Evolutionary conservation across 1,140 invertebrate genomes (phyloP).

Genomic region (Papilio polyxenes): DNA sequence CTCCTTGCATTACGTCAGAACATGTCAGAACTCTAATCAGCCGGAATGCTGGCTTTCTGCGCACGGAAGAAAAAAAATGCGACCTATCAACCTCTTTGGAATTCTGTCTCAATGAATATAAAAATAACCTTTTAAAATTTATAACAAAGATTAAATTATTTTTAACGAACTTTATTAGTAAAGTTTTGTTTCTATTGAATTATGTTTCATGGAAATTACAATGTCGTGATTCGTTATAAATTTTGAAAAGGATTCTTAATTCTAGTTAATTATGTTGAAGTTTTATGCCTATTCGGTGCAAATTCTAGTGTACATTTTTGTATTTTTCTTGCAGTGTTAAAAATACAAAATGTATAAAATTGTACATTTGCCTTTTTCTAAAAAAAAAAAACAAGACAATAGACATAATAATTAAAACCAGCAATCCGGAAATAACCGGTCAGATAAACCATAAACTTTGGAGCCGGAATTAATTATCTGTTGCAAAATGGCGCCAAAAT

Average conservation of each 20-base stretch:
- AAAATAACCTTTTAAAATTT: no score
- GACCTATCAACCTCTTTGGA: neutral
- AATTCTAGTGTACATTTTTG: neutral
- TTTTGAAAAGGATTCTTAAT: neutral
- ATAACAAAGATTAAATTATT: neutral
- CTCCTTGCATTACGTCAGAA: constrained; percentile 54
- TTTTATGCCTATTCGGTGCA: neutral
- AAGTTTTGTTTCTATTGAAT: neutral
- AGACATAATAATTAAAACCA: neutral
- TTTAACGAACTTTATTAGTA: neutral
- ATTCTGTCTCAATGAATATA: no score
- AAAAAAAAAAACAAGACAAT: neutral
- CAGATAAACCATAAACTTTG: neutral
- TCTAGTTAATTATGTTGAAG: neutral
- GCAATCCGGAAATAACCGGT: constrained; percentile 3
- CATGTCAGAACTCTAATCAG: constrained; percentile 48
- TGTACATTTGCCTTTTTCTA: neutral
- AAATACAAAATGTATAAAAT: no score
- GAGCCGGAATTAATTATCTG: constrained; percentile 36
- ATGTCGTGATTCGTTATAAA: neutral
- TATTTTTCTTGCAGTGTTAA: neutral
- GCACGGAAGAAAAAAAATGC: constrained; percentile 49
- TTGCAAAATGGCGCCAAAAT: constrained; percentile 37
- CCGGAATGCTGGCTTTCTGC: constrained; percentile 48
- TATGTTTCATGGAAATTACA: neutral